phyloP scores from a whole-genome alignment of 2,797 vertebrate species.

The Acanthis flammea region DNA sequence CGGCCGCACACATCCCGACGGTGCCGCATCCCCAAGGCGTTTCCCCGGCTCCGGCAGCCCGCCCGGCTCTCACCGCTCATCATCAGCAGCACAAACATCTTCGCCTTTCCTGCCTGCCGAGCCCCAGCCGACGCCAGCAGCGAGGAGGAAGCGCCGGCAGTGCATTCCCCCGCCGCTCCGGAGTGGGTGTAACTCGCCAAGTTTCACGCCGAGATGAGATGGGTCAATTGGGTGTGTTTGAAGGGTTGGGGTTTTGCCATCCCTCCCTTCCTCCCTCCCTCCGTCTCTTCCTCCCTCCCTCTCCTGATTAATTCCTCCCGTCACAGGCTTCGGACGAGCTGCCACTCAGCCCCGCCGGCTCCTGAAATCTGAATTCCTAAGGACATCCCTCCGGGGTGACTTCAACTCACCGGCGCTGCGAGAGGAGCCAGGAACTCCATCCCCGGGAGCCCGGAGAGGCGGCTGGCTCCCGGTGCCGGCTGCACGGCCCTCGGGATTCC shows the following conservation, averaged over 20 bases:
- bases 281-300: slow-evolving; percentile 30
- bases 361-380: background rate
- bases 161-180: slow-evolving; percentile 60
- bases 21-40: rapidly evolving
- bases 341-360: slow-evolving; percentile 24
- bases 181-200: slow-evolving; percentile 74
- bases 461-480: background rate
- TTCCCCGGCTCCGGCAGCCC: background rate
- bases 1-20: rapidly evolving
- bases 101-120: background rate
- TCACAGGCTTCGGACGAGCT: background rate
- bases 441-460: background rate
- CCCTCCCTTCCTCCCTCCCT: background rate
- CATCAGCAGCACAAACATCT: slow-evolving; percentile 46
- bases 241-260: slow-evolving; percentile 55
- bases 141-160: slow-evolving; percentile 69
- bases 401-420: background rate
- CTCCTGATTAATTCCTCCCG: slow-evolving; percentile 30
- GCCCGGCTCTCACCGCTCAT: slow-evolving; percentile 56
- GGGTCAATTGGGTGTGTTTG: slow-evolving; percentile 73
- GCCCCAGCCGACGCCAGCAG: slow-evolving; percentile 21
- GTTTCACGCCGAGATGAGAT: slow-evolving; percentile 68
- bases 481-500: rapidly evolving
- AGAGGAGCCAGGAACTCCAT: background rate
- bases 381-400: background rate